Evolutionary conservation across 2,113 vertebrate genomes (phyloP).

Genomic region (Petroica traversi): DNA sequence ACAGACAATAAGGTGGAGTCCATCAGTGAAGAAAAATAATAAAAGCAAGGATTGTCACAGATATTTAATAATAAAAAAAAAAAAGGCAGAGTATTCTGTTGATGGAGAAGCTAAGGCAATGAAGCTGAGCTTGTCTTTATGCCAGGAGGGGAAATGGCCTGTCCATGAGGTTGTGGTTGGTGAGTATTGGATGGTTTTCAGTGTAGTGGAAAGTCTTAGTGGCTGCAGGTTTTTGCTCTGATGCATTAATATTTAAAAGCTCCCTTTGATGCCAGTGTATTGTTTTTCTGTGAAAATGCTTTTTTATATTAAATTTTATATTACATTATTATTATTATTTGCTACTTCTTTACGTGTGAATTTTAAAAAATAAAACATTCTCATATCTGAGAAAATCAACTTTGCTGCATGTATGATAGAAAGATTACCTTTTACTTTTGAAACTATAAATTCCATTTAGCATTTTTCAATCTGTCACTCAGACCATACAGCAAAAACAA

Average conservation of each 20-base stretch:
- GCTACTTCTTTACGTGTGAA: neutral
- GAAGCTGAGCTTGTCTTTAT: neutral
- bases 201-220: neutral
- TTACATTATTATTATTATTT: neutral
- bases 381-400: neutral
- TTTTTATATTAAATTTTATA: neutral
- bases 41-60: neutral
- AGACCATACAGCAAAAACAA: neutral
- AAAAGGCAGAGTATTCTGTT: neutral
- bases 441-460: neutral
- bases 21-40: neutral
- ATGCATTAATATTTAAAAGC: neutral
- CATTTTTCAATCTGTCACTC: neutral
- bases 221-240: neutral
- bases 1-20: neutral
- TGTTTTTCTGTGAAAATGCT: neutral
- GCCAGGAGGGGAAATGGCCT: neutral
- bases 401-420: neutral
- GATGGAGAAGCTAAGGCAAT: neutral
- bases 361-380: neutral
- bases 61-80: neutral
- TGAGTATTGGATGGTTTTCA: neutral
- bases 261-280: neutral
- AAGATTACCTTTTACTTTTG: neutral
- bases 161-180: neutral